phyloP scores from a whole-genome alignment of 2,797 vertebrate genomes.

The Momotus momota region DNA sequence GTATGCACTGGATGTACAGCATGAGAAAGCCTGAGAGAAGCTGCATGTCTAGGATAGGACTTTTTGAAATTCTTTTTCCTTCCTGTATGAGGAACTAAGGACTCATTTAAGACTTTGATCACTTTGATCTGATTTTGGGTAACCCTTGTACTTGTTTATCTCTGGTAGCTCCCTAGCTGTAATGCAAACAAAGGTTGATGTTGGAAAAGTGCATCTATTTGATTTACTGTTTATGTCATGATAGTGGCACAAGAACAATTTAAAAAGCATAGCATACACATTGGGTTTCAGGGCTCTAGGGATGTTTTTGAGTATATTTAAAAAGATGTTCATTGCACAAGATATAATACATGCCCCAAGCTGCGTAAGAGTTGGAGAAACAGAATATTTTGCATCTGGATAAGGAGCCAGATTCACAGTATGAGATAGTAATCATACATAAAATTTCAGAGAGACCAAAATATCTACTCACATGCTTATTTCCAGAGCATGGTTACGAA shows the following conservation, averaged over 20 bases:
- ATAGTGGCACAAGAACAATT: not conserved
- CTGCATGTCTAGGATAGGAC: not conserved
- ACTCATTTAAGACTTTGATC: not conserved
- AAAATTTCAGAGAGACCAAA: slow-evolving; percentile 18
- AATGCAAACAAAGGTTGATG: not conserved
- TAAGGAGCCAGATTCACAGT: slow-evolving; percentile 3
- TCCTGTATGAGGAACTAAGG: not conserved
- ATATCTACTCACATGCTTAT: not conserved
- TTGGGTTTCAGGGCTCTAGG: not conserved
- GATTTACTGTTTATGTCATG: not conserved
- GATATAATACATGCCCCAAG: not conserved
- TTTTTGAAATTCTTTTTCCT: not conserved
- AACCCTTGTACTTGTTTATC: not conserved
- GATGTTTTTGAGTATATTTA: not conserved
- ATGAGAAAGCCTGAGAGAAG: not conserved
- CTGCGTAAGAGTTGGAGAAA: not conserved
- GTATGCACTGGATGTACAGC: not conserved
- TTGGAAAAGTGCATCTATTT: not conserved
- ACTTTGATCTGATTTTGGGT: not conserved
- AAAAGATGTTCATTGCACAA: not conserved
- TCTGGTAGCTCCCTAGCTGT: not conserved
- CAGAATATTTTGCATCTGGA: not conserved
- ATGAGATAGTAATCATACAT: slow-evolving; percentile 14
- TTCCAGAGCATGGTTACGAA: slow-evolving; percentile 7
- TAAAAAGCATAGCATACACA: not conserved